Percentiles rank a stretch among this genome's conserved stretches.
These are phyloP conservation scores for Periplaneta americana DNA, from an alignment of 1,140 invertebrate species.

Conservation along the genomic window DNA sequence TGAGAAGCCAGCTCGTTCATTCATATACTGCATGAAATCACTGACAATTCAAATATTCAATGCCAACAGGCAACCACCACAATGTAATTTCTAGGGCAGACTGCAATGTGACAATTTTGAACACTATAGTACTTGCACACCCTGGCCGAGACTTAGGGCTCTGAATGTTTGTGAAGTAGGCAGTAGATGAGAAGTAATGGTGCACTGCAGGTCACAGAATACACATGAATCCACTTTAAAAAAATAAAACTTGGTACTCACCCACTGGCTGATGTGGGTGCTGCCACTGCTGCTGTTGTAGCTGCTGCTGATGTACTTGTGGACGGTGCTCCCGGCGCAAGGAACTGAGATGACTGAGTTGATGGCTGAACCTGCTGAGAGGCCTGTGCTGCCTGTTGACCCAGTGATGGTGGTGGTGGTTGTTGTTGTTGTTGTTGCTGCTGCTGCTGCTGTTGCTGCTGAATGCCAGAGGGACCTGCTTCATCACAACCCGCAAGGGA, in stretches of 20 bases:
- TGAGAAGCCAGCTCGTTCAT: no score
- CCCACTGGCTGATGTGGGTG: conserved; percentile 1
- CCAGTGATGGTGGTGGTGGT: no score
- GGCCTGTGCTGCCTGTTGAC: not conserved
- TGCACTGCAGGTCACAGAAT: not conserved
- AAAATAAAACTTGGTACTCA: not conserved
- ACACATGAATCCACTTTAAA: conserved; percentile 2
- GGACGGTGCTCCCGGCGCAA: not conserved
- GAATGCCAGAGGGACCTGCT: conserved; percentile 49
- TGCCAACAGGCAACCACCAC: no score
- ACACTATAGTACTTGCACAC: not conserved
- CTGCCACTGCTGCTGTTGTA: not conserved
- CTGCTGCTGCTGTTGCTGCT: conserved; percentile 31
- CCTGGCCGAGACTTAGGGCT: not conserved
- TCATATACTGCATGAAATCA: no score
- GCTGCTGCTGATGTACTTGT: not conserved
- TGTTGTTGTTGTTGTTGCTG: not conserved
- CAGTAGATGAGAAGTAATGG: not conserved
- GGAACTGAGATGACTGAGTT: not conserved
- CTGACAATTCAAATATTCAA: no score
- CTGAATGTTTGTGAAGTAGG: not conserved
- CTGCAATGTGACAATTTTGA: not conserved
- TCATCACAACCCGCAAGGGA: conserved; percentile 41
- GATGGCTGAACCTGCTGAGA: not conserved
- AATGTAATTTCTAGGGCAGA: no score